phyloP scores from a whole-genome alignment of 2,113 vertebrate species.

The Stomatorhinus ivindoensis region DNA sequence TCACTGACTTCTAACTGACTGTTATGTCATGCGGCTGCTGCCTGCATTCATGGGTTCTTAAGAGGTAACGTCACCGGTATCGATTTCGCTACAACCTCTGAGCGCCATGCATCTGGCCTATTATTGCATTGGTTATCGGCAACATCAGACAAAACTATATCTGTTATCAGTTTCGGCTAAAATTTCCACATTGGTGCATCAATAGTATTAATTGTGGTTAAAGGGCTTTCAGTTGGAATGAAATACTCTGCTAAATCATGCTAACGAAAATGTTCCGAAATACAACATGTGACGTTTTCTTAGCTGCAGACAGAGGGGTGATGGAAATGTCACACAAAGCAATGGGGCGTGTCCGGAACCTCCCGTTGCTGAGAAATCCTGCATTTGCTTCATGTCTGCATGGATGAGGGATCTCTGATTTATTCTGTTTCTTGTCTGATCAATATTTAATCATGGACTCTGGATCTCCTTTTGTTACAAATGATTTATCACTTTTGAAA shows the following conservation, averaged over 20 bases:
- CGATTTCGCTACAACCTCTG: too few relatives aligned
- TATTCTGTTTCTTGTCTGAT: slow-evolving; percentile 10
- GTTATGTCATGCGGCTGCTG: neutral
- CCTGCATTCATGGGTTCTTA: neutral
- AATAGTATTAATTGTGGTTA: too few relatives aligned
- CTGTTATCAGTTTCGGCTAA: neutral
- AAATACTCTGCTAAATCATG: neutral
- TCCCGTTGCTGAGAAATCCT: neutral
- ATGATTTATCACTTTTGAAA: neutral
- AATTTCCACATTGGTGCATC: neutral
- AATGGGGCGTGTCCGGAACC: neutral
- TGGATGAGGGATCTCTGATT: neutral
- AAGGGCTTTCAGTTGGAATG: neutral
- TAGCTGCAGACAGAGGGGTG: neutral
- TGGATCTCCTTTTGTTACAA: neutral
- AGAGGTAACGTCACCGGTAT: neutral
- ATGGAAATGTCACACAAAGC: neutral
- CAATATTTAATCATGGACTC: slow-evolving; percentile 3
- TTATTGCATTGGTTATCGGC: neutral
- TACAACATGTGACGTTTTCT: neutral
- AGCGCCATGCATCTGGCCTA: too few relatives aligned
- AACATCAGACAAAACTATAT: neutral
- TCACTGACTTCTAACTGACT: neutral
- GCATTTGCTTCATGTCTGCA: neutral
- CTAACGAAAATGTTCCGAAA: neutral